Percentiles rank a stretch among this genome's conserved stretches.
These are phyloP conservation scores for Gryllus bimaculatus DNA, from an alignment of 1,140 invertebrate genomes.

Conservation along the genomic window DNA sequence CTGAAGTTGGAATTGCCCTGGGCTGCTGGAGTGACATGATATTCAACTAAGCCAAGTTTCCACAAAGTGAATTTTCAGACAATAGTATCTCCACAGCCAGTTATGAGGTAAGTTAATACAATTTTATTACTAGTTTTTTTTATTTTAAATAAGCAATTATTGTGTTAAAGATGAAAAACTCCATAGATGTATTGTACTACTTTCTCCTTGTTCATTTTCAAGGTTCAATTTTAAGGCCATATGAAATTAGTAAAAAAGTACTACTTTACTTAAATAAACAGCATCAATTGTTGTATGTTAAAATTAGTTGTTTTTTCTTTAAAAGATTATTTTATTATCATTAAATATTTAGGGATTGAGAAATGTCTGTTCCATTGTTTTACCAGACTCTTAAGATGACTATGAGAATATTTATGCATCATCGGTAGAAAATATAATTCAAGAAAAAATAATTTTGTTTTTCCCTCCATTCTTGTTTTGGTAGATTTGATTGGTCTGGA, in stretches of 20 bases:
- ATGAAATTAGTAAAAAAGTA: no score
- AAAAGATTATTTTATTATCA: background rate
- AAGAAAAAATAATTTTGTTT: background rate
- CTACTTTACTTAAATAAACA: no score
- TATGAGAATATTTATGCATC: background rate
- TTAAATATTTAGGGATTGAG: background rate
- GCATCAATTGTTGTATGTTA: no score
- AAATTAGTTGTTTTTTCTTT: background rate
- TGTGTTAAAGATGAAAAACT: no score
- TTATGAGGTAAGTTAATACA: constrained; percentile 53
- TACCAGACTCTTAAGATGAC: background rate
- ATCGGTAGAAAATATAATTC: background rate
- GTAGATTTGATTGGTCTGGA: constrained; percentile 64
- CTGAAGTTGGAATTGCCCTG: constrained; percentile 48
- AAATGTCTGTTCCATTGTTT: no score
- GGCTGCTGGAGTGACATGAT: constrained; percentile 81
- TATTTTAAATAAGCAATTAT: no score
- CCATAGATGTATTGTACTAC: no score
- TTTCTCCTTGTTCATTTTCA: no score
- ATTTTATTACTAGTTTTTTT: no score
- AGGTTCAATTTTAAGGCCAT: no score
- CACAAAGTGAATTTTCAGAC: constrained; percentile 50
- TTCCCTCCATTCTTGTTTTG: constrained; percentile 11
- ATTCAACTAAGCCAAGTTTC: constrained; percentile 79
- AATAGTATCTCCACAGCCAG: constrained; percentile 61